These are phyloP conservation scores for Micromesistius poutassou DNA, from an alignment of 2,797 vertebrate species.

Conservation along the genomic window DNA sequence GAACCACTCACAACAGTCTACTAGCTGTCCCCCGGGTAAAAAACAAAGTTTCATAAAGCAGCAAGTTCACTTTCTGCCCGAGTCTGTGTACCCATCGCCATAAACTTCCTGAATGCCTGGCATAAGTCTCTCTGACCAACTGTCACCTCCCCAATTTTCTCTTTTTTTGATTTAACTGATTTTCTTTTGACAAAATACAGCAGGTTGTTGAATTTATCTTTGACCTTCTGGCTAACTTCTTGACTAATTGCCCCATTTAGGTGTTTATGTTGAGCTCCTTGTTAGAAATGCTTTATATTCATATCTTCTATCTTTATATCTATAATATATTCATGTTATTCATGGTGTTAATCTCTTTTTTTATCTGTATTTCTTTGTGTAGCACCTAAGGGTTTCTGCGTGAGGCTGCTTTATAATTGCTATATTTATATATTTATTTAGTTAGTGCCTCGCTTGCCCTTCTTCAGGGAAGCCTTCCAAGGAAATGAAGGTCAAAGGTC, in stretches of 20 bases:
- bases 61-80: background rate
- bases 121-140: background rate
- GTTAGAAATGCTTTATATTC: background rate
- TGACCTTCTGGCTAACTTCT: background rate
- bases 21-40: background rate
- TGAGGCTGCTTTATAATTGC: background rate
- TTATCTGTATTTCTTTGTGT: background rate
- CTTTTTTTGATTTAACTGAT: background rate
- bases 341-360: background rate
- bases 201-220: no score
- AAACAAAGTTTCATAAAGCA: background rate
- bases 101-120: background rate
- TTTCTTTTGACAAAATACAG: background rate
- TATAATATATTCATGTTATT: conserved; percentile 1
- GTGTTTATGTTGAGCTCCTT: background rate
- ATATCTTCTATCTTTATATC: no score
- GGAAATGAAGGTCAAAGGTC: conserved; percentile 45
- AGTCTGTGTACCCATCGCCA: background rate
- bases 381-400: conserved; percentile 1
- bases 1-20: background rate
- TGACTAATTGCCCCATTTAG: background rate
- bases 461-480: conserved; percentile 31
- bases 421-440: background rate
- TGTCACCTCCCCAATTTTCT: background rate
- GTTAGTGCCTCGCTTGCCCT: background rate